Percentiles rank a stretch among this genome's conserved stretches.
Conservation (phyloP, 2,797 vertebrate species). For the Anniella stebbinsi region DNA sequence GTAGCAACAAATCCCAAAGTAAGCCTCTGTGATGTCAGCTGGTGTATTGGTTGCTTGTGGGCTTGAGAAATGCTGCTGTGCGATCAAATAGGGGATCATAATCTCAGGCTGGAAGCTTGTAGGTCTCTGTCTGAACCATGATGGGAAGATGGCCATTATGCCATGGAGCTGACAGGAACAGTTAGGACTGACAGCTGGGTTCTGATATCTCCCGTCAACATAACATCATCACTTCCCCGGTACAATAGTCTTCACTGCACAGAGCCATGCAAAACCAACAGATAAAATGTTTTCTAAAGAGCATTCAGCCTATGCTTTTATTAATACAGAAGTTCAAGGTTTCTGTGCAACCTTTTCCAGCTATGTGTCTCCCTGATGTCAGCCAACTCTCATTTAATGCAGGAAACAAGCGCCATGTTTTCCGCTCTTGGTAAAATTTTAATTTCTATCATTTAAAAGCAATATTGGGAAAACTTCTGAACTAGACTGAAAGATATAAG, state of each 20-base stretch:
- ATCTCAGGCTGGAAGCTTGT: constrained; percentile 16
- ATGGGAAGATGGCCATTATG: constrained; percentile 24
- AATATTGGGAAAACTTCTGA: no score
- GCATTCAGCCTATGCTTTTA: not conserved
- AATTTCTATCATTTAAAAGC: not conserved
- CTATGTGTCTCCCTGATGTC: not conserved
- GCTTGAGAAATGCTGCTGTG: not conserved
- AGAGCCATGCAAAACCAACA: not conserved
- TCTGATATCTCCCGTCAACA: not conserved
- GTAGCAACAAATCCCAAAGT: not conserved
- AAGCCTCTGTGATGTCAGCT: not conserved
- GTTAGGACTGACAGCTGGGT: constrained; percentile 3
- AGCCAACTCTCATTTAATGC: not conserved
- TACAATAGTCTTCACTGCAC: not conserved
- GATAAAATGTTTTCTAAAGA: constrained; percentile 29
- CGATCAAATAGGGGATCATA: constrained; percentile 34
- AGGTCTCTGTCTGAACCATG: constrained; percentile 25
- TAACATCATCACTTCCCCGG: not conserved
- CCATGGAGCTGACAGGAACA: not conserved
- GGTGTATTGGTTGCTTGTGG: constrained; percentile 24
- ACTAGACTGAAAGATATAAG: not conserved
- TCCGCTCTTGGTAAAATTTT: not conserved
- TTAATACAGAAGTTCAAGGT: constrained; percentile 13
- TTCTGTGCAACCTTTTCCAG: not conserved
- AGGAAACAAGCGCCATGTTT: not conserved